Percentiles rank a stretch among this genome's conserved stretches.
Conservation (phyloP, 2,888 invertebrate species). For the Mythimna impura region DNA sequence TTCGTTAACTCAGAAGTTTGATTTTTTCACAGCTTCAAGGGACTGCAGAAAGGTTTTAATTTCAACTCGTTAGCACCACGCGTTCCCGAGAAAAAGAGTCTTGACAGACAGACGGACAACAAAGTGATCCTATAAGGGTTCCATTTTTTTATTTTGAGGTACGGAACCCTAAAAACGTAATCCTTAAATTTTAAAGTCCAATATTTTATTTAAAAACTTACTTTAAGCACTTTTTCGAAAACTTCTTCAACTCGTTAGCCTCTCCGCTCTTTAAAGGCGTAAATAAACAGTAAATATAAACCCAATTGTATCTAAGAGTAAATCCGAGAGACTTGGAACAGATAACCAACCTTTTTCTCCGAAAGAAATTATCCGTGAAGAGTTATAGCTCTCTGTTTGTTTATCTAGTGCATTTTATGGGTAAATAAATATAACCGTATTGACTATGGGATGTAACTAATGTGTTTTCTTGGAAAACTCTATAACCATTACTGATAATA, state of each 20-base stretch:
- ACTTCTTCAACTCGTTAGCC: constrained; percentile 48
- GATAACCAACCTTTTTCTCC: constrained; percentile 49
- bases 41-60: too few species aligned
- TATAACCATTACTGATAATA: not conserved
- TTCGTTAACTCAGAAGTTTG: too few species aligned
- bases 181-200: constrained; percentile 25
- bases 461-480: not conserved
- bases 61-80: too few species aligned
- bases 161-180: not conserved
- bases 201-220: constrained; percentile 37
- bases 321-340: constrained; percentile 37
- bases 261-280: constrained; percentile 23
- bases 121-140: too few species aligned
- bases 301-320: constrained; percentile 41
- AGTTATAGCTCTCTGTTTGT: constrained; percentile 38
- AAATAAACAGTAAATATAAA: constrained; percentile 56
- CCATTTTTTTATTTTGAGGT: too few species aligned
- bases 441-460: not conserved
- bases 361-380: constrained; percentile 46
- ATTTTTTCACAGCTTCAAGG: too few species aligned
- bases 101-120: too few species aligned
- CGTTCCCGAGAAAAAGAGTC: too few species aligned
- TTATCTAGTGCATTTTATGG: constrained; percentile 35
- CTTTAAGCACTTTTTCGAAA: constrained; percentile 22
- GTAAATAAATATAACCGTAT: constrained; percentile 39